phyloP scores from a whole-genome alignment of 35 echinoderm and acorn worm genomes.

The Strongylocentrotus purpuratus region DNA sequence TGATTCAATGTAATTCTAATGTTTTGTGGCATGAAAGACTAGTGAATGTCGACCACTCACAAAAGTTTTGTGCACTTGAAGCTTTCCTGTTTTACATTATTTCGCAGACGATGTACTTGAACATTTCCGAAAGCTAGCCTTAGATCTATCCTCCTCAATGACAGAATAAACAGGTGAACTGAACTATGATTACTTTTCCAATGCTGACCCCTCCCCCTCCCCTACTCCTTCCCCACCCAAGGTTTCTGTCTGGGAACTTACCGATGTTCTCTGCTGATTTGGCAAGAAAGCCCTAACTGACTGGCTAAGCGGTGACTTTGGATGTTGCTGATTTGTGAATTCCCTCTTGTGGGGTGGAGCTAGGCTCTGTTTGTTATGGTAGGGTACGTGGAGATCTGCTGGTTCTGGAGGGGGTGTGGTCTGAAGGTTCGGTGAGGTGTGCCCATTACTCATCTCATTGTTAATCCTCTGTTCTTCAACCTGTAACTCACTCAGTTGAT shows the following conservation, averaged over 20 bases:
- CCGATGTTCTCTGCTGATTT: constrained; percentile 94
- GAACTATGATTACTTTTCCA: background rate
- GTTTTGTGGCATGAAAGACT: too few species aligned
- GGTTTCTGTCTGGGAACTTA: constrained; percentile 46
- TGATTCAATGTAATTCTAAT: too few species aligned
- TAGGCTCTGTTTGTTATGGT: background rate
- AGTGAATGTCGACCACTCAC: too few species aligned
- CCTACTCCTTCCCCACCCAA: background rate
- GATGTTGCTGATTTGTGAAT: constrained; percentile 4
- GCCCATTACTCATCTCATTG: constrained; percentile 90
- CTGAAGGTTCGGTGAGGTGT: constrained; percentile 61
- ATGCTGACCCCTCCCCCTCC: background rate
- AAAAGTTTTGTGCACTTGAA: too few species aligned
- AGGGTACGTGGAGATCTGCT: background rate
- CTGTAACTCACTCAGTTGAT: constrained; percentile 79
- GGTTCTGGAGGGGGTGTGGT: constrained; percentile 50
- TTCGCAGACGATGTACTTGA: too few species aligned
- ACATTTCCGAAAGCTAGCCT: too few species aligned
- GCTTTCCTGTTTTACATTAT: too few species aligned
- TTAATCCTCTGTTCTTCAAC: constrained; percentile 75
- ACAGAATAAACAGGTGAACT: background rate
- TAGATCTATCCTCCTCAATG: background rate
- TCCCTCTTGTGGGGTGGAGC: background rate
- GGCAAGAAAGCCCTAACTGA: constrained; percentile 86
- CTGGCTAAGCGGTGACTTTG: constrained; percentile 65